phyloP scores from a whole-genome alignment of 2,797 vertebrate genomes.

The Thamnophis elegans region DNA sequence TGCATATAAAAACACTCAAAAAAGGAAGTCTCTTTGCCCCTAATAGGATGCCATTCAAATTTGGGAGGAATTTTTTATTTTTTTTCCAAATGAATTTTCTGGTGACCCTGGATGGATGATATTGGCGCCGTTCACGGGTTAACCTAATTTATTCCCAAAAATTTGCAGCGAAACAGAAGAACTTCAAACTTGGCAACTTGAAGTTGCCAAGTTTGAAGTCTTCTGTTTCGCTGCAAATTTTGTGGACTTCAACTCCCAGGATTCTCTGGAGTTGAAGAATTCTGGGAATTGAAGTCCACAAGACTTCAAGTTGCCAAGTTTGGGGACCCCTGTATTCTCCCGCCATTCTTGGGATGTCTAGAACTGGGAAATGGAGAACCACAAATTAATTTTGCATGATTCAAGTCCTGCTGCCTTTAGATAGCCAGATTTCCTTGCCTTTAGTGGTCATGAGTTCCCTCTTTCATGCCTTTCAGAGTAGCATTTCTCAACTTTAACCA shows the following conservation, averaged over 20 bases:
- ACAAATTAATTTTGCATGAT: neutral
- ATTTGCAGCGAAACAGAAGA: neutral
- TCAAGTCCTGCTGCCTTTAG: neutral
- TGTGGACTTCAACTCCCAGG: no score
- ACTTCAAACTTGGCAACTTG: no score
- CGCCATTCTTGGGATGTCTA: neutral
- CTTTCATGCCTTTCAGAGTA: neutral
- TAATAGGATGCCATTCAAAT: neutral
- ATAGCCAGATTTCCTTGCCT: neutral
- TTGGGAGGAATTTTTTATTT: neutral
- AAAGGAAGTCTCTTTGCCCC: no score
- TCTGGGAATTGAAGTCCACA: no score
- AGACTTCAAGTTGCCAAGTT: no score
- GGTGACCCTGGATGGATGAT: neutral
- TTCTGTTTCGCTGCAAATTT: no score
- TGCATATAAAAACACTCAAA: no score
- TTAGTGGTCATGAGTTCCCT: neutral
- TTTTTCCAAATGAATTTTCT: neutral
- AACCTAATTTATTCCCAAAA: no score
- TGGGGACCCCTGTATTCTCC: neutral
- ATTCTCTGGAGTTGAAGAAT: no score
- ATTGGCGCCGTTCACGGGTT: no score
- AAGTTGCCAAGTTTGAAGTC: no score
- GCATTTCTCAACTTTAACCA: no score
- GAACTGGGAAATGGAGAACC: neutral